phyloP scores from a whole-genome alignment of 1,140 invertebrate species.

The Spodoptera frugiperda region DNA sequence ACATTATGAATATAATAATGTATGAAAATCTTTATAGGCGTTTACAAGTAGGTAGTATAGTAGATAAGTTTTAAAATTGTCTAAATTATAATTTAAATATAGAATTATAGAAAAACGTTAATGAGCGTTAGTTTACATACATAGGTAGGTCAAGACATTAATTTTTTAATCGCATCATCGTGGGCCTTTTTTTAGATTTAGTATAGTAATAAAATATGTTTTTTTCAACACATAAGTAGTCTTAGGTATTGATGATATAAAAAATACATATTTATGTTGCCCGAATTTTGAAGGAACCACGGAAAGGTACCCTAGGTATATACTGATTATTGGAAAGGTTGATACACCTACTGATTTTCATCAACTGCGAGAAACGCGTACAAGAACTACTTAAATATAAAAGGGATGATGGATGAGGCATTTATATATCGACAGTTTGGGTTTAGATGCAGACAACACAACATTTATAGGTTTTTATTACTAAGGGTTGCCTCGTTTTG shows the following conservation, averaged over 20 bases:
- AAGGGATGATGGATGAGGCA: constrained; percentile 11
- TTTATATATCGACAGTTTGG: constrained; percentile 37
- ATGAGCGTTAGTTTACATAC: constrained; percentile 43
- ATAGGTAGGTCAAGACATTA: constrained; percentile 29
- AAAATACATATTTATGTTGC: constrained; percentile 25
- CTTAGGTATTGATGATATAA: constrained; percentile 28
- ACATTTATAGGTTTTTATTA: constrained; percentile 22
- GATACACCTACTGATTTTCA: not conserved
- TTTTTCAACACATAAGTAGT: constrained; percentile 30
- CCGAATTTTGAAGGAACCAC: constrained; percentile 9
- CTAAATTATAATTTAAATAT: constrained; percentile 55
- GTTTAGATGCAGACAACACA: constrained; percentile 30
- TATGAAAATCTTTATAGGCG: constrained; percentile 61
- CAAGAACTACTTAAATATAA: constrained; percentile 5
- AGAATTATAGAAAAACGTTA: constrained; percentile 48
- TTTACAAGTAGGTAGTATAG: constrained; percentile 55
- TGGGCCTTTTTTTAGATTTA: constrained; percentile 17
- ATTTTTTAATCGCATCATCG: constrained; percentile 32
- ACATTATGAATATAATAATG: constrained; percentile 73
- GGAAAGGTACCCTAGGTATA: not conserved
- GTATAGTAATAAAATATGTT: constrained; percentile 27
- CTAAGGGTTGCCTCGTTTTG: constrained; percentile 22
- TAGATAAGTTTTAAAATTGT: constrained; percentile 59
- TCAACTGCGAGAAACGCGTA: constrained; percentile 17
- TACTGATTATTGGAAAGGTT: not conserved